These are phyloP conservation scores for Alcis repandata DNA, from an alignment of 2,888 invertebrate species.

Conservation along the genomic window DNA sequence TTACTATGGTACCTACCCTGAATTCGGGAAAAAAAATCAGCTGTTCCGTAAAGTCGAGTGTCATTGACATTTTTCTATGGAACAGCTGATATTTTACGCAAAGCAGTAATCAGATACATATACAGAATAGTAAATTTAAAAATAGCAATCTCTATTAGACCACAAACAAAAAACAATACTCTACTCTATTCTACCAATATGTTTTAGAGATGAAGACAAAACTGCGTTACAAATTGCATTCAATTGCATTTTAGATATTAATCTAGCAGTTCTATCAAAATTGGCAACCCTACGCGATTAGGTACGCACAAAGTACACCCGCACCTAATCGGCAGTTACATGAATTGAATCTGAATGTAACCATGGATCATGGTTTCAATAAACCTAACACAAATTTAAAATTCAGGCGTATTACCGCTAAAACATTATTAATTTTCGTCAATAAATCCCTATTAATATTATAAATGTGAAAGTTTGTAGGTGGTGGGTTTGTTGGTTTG, in stretches of 20 bases:
- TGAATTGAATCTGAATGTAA: slow-evolving; percentile 27
- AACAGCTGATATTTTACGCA: too few species aligned
- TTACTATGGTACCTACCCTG: too few species aligned
- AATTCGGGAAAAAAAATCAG: too few species aligned
- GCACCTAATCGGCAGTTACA: slow-evolving; percentile 22
- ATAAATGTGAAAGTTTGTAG: too few species aligned
- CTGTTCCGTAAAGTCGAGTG: too few species aligned
- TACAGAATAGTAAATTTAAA: background rate
- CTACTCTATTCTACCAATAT: background rate
- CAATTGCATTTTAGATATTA: too few species aligned
- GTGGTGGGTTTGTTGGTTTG: too few species aligned
- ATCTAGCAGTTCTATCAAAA: background rate
- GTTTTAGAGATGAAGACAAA: background rate
- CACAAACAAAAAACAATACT: background rate
- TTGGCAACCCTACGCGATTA: slow-evolving; percentile 26
- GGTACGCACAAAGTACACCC: slow-evolving; percentile 20
- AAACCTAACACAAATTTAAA: background rate
- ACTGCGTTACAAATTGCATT: background rate
- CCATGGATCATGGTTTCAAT: slow-evolving; percentile 8
- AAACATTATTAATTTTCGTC: too few species aligned
- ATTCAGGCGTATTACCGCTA: too few species aligned
- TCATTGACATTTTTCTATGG: too few species aligned
- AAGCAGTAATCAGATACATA: background rate
- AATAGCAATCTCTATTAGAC: background rate
- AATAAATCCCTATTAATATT: too few species aligned